Evolutionary conservation across 1,140 invertebrate genomes (phyloP).

Genomic region (Oryzaephilus surinamensis): DNA sequence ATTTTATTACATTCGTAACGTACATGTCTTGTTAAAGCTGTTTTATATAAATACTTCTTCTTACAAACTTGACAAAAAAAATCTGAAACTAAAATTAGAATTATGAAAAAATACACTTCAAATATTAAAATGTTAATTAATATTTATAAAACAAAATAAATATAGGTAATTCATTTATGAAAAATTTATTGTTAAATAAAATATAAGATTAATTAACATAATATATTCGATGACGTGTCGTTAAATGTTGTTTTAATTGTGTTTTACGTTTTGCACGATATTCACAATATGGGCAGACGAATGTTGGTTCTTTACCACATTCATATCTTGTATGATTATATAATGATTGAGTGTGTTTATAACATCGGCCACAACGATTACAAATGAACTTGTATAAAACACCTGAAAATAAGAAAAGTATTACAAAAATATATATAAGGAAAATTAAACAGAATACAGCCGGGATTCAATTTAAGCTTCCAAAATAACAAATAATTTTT

Average conservation of each 20-base stretch:
- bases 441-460: too few species aligned
- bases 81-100: too few species aligned
- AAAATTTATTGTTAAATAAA: neutral
- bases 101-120: too few species aligned
- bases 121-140: too few species aligned
- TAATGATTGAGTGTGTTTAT: constrained; percentile 14
- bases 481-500: neutral
- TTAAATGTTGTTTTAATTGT: constrained; percentile 35
- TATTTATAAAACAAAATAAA: neutral
- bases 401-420: too few species aligned
- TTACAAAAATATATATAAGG: neutral
- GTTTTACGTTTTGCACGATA: constrained; percentile 36
- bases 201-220: constrained; percentile 1
- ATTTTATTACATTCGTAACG: too few species aligned
- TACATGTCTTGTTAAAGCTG: too few species aligned
- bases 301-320: constrained; percentile 46
- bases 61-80: too few species aligned
- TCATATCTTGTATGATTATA: constrained; percentile 32
- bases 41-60: too few species aligned
- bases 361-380: constrained; percentile 14
- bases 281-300: constrained; percentile 43
- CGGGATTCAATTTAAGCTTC: neutral
- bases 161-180: neutral
- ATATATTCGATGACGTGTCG: constrained; percentile 12
- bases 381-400: too few species aligned